Percentiles rank a stretch among this genome's conserved stretches.
phyloP scores from a whole-genome alignment of 2,888 invertebrate species.

The Archips crataeganus region DNA sequence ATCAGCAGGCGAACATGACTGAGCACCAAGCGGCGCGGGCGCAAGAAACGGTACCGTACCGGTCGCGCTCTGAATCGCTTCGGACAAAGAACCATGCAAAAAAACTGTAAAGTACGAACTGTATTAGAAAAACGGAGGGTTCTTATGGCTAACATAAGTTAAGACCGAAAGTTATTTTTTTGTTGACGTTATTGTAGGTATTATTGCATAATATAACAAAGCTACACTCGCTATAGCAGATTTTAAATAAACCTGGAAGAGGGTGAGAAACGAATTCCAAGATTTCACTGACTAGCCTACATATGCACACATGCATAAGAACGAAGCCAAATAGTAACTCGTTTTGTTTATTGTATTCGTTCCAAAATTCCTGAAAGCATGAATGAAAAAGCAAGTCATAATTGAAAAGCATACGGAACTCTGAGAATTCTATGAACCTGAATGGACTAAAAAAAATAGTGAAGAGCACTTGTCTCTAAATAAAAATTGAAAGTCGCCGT shows the following conservation, averaged over 20 bases:
- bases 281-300: too few species aligned
- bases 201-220: too few species aligned
- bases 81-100: conserved; percentile 57
- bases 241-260: neutral
- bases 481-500: conserved; percentile 42
- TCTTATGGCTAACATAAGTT: neutral
- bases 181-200: too few species aligned
- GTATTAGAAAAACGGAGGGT: conserved; percentile 20
- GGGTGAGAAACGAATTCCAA: neutral
- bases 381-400: conserved; percentile 7
- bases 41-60: conserved; percentile 73
- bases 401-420: conserved; percentile 18
- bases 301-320: too few species aligned
- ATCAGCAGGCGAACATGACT: conserved; percentile 55
- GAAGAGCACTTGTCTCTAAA: conserved; percentile 31
- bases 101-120: conserved; percentile 46
- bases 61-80: conserved; percentile 72
- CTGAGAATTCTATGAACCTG: neutral
- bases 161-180: too few species aligned
- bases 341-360: neutral
- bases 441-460: conserved; percentile 11
- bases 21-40: conserved; percentile 59
- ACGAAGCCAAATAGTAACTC: neutral
- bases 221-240: neutral
- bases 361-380: neutral